These are phyloP conservation scores for Phaonia tiefii DNA, from an alignment of 2,888 invertebrate species.

Conservation along the genomic window DNA sequence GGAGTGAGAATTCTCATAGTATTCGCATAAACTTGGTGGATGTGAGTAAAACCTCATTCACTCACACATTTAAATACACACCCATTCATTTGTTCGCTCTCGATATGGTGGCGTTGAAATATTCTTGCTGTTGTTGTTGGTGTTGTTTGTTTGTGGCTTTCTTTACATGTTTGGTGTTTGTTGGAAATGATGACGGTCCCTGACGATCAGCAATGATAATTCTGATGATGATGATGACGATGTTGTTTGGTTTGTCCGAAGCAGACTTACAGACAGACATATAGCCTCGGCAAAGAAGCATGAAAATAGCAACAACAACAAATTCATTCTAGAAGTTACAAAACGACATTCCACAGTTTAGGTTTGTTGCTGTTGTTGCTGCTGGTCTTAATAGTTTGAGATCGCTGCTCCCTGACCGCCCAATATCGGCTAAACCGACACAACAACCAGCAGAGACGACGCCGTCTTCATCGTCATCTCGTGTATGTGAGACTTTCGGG, in stretches of 20 bases:
- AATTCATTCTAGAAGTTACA: slow-evolving; percentile 76
- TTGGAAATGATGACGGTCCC: slow-evolving; percentile 47
- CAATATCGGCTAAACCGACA: too few species aligned
- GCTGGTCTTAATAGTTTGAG: slow-evolving; percentile 21
- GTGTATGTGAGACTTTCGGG: too few species aligned
- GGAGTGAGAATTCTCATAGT: too few species aligned
- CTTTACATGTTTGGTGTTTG: slow-evolving; percentile 35
- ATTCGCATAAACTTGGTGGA: too few species aligned
- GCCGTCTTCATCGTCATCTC: too few species aligned
- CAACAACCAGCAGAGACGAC: too few species aligned
- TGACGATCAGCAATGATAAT: slow-evolving; percentile 10
- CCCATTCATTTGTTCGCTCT: slow-evolving; percentile 14
- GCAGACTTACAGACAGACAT: slow-evolving; percentile 45
- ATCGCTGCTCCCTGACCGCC: slow-evolving; percentile 4
- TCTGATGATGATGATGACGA: slow-evolving; percentile 34
- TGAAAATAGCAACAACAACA: slow-evolving; percentile 45
- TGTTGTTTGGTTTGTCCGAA: neutral
- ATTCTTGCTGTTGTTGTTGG: neutral
- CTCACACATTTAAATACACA: too few species aligned
- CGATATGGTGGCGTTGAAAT: neutral
- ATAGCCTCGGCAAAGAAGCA: slow-evolving; percentile 39
- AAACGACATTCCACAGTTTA: slow-evolving; percentile 76
- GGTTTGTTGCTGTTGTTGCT: slow-evolving; percentile 42
- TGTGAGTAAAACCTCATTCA: too few species aligned
- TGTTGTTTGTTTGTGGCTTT: slow-evolving; percentile 1